These are phyloP conservation scores for Corydoras maculifer DNA, from an alignment of 2,113 vertebrate species.

Conservation along the genomic window DNA sequence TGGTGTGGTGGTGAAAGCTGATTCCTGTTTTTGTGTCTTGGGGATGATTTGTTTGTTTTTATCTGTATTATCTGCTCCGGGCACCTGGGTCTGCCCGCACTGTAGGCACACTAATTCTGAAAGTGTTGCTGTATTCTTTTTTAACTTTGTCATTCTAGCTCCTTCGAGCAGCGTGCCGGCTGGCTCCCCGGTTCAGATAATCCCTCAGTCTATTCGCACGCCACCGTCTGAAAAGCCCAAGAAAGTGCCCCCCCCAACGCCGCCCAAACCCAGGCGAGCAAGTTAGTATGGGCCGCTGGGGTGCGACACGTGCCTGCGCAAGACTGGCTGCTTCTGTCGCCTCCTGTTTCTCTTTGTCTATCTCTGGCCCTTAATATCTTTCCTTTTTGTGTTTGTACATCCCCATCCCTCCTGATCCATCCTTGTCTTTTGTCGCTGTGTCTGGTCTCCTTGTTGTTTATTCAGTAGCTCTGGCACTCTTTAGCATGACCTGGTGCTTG, in stretches of 20 bases:
- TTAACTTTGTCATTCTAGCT: conserved; percentile 5
- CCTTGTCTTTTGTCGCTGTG: background rate
- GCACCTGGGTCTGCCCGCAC: too few relatives aligned
- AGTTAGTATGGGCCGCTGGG: conserved; percentile 68
- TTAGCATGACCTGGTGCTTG: conserved; percentile 63
- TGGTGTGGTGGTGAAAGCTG: too few relatives aligned
- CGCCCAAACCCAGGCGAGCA: conserved; percentile 76
- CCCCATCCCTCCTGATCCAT: background rate
- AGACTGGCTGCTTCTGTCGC: conserved; percentile 41
- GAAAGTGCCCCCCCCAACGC: conserved; percentile 72
- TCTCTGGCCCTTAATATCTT: background rate
- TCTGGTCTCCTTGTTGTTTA: conserved; percentile 4
- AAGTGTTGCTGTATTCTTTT: too few relatives aligned
- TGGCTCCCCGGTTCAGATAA: conserved; percentile 58
- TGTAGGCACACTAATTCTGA: too few relatives aligned
- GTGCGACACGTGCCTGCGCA: conserved; percentile 53
- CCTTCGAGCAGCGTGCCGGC: conserved; percentile 51
- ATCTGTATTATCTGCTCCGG: too few relatives aligned
- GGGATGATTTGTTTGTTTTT: too few relatives aligned
- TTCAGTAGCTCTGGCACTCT: conserved; percentile 30
- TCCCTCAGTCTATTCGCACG: conserved; percentile 65
- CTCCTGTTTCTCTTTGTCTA: background rate
- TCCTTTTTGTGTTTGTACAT: conserved; percentile 5
- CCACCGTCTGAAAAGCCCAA: conserved; percentile 68
- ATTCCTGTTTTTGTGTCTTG: too few relatives aligned